A percentile compares a stretch with the other conserved stretches of the same genome.
These are phyloP conservation scores for Drosophila kepulauana DNA, from an alignment of 1,140 invertebrate genomes.

Conservation along the genomic window DNA sequence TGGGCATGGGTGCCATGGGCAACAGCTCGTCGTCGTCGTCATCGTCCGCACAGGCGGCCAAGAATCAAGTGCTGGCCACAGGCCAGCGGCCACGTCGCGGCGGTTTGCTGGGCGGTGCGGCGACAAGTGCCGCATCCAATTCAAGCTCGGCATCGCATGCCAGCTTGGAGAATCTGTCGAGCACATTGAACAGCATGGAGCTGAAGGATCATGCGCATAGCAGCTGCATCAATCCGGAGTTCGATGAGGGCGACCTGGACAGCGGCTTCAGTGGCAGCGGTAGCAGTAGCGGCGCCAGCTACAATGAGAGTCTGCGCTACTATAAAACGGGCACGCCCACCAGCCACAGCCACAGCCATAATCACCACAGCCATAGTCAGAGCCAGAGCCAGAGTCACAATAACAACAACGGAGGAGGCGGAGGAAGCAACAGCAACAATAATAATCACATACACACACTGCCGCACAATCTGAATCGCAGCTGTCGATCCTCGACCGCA, in stretches of 20 bases:
- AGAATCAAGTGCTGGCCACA: slow-evolving; percentile 27
- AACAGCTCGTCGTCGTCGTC: slow-evolving; percentile 11
- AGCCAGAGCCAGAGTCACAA: slow-evolving; percentile 18
- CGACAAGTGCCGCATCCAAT: slow-evolving; percentile 55
- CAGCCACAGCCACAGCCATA: slow-evolving; percentile 52
- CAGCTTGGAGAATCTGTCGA: slow-evolving; percentile 88
- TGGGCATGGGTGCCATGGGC: slow-evolving; percentile 18
- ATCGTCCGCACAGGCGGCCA: slow-evolving; percentile 12
- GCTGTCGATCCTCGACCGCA: slow-evolving; percentile 77
- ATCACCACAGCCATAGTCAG: slow-evolving; percentile 13
- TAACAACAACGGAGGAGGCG: slow-evolving; percentile 7
- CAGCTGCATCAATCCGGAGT: slow-evolving; percentile 88
- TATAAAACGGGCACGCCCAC: slow-evolving; percentile 77
- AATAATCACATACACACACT: slow-evolving; percentile 62
- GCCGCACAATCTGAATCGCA: slow-evolving; percentile 71
- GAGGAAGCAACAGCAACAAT: slow-evolving; percentile 27
- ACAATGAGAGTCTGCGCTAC: slow-evolving; percentile 88
- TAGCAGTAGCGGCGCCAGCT: slow-evolving; percentile 90
- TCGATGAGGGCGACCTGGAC: slow-evolving; percentile 90
- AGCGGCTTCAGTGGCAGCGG: slow-evolving; percentile 92
- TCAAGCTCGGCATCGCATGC: slow-evolving; percentile 70
- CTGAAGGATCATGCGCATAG: slow-evolving; percentile 87
- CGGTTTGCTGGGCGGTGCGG: slow-evolving; percentile 72
- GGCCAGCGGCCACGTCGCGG: slow-evolving; percentile 63
- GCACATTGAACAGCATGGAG: slow-evolving; percentile 86